Conservation (phyloP, 1,140 invertebrate species). For the Drosophila sp. region DNA sequence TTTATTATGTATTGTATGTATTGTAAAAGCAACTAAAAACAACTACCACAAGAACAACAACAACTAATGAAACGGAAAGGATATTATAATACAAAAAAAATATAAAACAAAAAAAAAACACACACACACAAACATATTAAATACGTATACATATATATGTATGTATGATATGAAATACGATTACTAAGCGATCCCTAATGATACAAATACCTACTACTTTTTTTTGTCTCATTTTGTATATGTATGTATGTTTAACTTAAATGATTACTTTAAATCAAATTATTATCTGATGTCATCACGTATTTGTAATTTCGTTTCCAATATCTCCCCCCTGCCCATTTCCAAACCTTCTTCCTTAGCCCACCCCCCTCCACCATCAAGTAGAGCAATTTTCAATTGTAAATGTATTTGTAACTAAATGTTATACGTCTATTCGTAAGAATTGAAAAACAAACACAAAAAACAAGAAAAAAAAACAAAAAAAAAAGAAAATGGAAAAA, state of each 20-base stretch:
- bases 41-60: conserved; percentile 16
- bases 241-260: conserved; percentile 62
- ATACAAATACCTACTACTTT: conserved; percentile 35
- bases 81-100: conserved; percentile 42
- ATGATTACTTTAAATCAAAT: conserved; percentile 55
- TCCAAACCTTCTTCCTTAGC: too few relatives aligned
- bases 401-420: conserved; percentile 80
- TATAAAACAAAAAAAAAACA: conserved; percentile 6
- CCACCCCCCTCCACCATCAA: conserved; percentile 23
- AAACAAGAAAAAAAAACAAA: conserved; percentile 23
- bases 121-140: conserved; percentile 26
- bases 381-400: conserved; percentile 79
- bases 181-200: conserved; percentile 52
- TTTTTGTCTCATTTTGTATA: conserved; percentile 43
- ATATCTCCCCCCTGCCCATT: background rate
- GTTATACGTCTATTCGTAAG: conserved; percentile 77
- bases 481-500: conserved; percentile 17
- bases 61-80: conserved; percentile 28
- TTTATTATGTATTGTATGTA: conserved; percentile 51
- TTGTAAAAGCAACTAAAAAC: conserved; percentile 47
- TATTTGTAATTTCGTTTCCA: conserved; percentile 52
- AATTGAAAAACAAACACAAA: conserved; percentile 18
- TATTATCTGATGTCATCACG: conserved; percentile 35
- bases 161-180: conserved; percentile 37
- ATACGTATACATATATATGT: conserved; percentile 1